Conservation (phyloP, 2,113 vertebrate genomes). For the Lophochroa leadbeateri region DNA sequence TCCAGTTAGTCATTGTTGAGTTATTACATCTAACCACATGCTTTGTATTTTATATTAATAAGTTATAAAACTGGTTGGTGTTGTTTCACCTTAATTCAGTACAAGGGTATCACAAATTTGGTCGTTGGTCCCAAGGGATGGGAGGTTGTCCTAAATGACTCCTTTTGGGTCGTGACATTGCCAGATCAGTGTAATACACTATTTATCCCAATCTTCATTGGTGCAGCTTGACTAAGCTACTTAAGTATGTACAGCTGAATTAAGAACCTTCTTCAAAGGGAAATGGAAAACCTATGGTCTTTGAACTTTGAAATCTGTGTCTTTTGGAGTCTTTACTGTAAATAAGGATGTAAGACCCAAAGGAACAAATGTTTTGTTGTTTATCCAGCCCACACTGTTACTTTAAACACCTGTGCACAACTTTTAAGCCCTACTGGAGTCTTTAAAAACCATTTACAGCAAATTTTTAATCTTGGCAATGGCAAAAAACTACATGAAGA, state of each 20-base stretch:
- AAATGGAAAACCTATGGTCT: background rate
- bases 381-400: background rate
- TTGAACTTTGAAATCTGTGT: background rate
- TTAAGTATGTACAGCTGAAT: background rate
- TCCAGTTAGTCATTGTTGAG: background rate
- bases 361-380: background rate
- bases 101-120: background rate
- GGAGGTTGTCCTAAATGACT: background rate
- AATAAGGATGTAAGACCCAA: background rate
- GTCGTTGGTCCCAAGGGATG: background rate
- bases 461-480: background rate
- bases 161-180: background rate
- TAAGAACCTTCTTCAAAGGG: background rate
- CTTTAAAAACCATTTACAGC: background rate
- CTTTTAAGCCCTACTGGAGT: background rate
- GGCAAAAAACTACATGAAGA: background rate
- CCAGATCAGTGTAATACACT: background rate
- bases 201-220: background rate
- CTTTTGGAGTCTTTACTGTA: background rate
- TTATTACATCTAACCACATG: background rate
- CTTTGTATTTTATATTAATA: background rate
- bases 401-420: background rate
- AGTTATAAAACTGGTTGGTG: background rate
- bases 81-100: background rate
- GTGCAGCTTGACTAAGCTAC: background rate